These are phyloP conservation scores for Muscicapa striata DNA, from an alignment of 2,797 vertebrate genomes.

Conservation along the genomic window DNA sequence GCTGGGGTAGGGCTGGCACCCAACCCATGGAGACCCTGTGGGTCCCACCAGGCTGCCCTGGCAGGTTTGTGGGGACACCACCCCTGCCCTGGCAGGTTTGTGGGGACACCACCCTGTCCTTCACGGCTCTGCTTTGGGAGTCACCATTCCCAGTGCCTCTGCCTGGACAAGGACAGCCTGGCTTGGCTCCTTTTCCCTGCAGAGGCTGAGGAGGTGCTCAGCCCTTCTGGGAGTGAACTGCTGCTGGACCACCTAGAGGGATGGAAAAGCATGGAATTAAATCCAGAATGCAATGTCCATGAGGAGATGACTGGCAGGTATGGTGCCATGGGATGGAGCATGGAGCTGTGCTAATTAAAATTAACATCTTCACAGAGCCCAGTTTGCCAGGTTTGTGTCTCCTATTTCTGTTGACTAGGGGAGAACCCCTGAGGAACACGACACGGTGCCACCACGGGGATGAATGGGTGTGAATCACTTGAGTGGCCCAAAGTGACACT, in stretches of 20 bases:
- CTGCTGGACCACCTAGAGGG: accelerated
- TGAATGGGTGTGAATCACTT: accelerated
- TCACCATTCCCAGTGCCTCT: neutral
- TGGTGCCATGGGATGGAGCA: neutral
- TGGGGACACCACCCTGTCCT: accelerated
- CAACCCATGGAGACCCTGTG: accelerated
- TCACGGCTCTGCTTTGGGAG: accelerated
- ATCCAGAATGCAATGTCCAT: accelerated
- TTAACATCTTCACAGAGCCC: no score
- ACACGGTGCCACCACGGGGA: accelerated
- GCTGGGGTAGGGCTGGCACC: neutral
- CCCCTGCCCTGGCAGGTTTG: neutral
- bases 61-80: neutral
- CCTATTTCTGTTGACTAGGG: no score
- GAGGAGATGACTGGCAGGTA: neutral
- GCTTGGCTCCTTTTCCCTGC: neutral
- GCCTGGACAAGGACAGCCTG: neutral
- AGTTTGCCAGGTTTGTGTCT: no score
- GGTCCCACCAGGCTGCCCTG: neutral
- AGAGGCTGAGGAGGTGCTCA: neutral
- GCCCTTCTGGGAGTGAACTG: neutral
- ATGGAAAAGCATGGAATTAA: neutral
- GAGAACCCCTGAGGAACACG: no score
- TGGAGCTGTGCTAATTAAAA: neutral
- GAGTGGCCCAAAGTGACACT: accelerated